phyloP scores from a whole-genome alignment of 2,888 invertebrate genomes.

The Andrena dorsata region DNA sequence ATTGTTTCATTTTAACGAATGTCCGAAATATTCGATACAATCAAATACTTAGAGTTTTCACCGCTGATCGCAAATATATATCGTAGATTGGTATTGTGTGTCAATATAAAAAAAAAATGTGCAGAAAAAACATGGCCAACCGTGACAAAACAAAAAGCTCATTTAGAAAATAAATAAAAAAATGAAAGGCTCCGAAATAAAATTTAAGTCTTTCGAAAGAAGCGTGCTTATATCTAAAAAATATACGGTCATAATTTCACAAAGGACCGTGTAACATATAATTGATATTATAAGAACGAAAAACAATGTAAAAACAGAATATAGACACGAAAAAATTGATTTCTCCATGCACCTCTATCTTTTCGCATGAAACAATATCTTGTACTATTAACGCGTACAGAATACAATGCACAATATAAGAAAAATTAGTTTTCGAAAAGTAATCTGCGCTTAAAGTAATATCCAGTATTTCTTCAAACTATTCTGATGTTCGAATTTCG shows the following conservation, averaged over 20 bases:
- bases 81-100: constrained; percentile 61
- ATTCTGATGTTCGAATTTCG: neutral
- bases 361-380: constrained; percentile 16
- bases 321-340: constrained; percentile 8
- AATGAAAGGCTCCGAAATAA: constrained; percentile 63
- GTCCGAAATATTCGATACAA: constrained; percentile 43
- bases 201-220: constrained; percentile 49
- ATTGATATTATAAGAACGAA: constrained; percentile 29
- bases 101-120: constrained; percentile 65
- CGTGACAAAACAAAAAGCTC: constrained; percentile 79
- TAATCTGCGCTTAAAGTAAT: constrained; percentile 13
- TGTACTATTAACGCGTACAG: constrained; percentile 13
- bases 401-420: constrained; percentile 20
- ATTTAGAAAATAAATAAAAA: constrained; percentile 69
- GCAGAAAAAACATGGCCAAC: constrained; percentile 70
- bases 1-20: constrained; percentile 47
- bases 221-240: constrained; percentile 69
- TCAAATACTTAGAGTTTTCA: constrained; percentile 38
- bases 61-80: constrained; percentile 42
- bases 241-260: constrained; percentile 35
- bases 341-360: constrained; percentile 43
- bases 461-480: neutral
- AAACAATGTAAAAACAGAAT: constrained; percentile 24
- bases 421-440: constrained; percentile 13
- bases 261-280: constrained; percentile 21